phyloP scores from a whole-genome alignment of 1,140 invertebrate species.

The Drosophila auraria region DNA sequence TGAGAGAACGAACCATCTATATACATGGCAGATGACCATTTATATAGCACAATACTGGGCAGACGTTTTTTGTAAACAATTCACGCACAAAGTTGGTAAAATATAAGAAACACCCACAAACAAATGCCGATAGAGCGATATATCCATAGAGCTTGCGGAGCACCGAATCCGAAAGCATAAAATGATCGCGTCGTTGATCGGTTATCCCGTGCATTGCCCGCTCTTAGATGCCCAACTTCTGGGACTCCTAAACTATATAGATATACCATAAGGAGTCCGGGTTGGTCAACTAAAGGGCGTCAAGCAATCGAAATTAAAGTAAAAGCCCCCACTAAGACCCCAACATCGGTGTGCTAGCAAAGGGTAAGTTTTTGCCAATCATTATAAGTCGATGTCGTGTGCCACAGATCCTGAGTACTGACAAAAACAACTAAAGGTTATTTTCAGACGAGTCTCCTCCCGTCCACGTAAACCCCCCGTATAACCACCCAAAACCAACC shows the following conservation, averaged over 20 bases:
- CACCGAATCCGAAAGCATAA: constrained; percentile 44
- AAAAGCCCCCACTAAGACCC: constrained; percentile 41
- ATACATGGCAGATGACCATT: constrained; percentile 56
- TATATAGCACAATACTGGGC: constrained; percentile 80
- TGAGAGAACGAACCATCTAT: constrained; percentile 46
- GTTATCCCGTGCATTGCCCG: constrained; percentile 22
- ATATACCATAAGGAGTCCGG: neutral
- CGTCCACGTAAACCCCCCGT: constrained; percentile 3
- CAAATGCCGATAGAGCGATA: constrained; percentile 50
- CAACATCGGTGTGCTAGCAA: constrained; percentile 40
- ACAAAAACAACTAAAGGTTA: constrained; percentile 65
- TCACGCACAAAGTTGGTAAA: constrained; percentile 85
- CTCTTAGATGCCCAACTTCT: constrained; percentile 52
- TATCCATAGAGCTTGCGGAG: constrained; percentile 14
- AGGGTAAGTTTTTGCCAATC: constrained; percentile 56
- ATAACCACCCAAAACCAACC: constrained; percentile 27
- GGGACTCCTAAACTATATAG: neutral
- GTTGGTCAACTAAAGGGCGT: constrained; percentile 24
- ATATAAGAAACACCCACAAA: constrained; percentile 68
- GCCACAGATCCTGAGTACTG: constrained; percentile 56
- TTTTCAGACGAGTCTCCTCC: constrained; percentile 62
- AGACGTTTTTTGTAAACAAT: constrained; percentile 85
- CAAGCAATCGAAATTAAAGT: constrained; percentile 14
- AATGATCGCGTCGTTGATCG: constrained; percentile 69
- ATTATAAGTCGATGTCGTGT: constrained; percentile 55